These are phyloP conservation scores for Takifugu rubripes DNA, from an alignment of 2,797 vertebrate species.

Conservation along the genomic window DNA sequence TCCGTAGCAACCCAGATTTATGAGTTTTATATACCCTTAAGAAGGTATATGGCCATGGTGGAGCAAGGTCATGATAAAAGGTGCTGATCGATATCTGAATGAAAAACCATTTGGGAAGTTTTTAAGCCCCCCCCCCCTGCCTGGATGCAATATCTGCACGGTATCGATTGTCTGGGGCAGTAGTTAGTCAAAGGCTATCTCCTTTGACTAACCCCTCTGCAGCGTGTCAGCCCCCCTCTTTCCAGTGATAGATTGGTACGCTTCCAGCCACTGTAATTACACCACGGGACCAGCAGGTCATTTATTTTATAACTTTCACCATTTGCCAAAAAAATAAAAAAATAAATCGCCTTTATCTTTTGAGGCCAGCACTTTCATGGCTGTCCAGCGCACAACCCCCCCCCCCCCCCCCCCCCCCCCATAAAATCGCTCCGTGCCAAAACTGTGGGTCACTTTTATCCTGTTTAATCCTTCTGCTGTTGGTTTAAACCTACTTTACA, in stretches of 20 bases:
- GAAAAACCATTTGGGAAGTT: constrained; percentile 94
- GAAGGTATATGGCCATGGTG: constrained; percentile 83
- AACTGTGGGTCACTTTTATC: constrained; percentile 35
- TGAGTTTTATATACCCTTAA: constrained; percentile 84
- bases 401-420: constrained; percentile 29
- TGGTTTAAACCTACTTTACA: constrained; percentile 37
- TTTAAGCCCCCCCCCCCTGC: constrained; percentile 77
- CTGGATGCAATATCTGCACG: constrained; percentile 87
- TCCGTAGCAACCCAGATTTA: constrained; percentile 82
- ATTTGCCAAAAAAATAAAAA: constrained; percentile 83
- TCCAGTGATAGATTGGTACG: constrained; percentile 94
- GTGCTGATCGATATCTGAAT: constrained; percentile 90
- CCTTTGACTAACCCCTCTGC: constrained; percentile 97
- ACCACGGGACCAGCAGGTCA: constrained; percentile 90
- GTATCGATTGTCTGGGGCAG: constrained; percentile 93
- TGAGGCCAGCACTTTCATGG: constrained; percentile 87
- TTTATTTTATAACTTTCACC: constrained; percentile 98
- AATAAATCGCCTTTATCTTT: constrained; percentile 93
- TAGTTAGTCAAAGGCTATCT: constrained; percentile 99
- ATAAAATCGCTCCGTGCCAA: constrained; percentile 78
- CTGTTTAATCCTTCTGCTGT: constrained; percentile 35
- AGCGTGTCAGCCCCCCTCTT: constrained; percentile 82
- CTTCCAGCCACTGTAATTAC: constrained; percentile 98
- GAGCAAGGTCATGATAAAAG: constrained; percentile 87
- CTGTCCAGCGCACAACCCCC: constrained; percentile 81